Conservation (phyloP, 2,888 invertebrate genomes). For the Agriopis aurantiaria region DNA sequence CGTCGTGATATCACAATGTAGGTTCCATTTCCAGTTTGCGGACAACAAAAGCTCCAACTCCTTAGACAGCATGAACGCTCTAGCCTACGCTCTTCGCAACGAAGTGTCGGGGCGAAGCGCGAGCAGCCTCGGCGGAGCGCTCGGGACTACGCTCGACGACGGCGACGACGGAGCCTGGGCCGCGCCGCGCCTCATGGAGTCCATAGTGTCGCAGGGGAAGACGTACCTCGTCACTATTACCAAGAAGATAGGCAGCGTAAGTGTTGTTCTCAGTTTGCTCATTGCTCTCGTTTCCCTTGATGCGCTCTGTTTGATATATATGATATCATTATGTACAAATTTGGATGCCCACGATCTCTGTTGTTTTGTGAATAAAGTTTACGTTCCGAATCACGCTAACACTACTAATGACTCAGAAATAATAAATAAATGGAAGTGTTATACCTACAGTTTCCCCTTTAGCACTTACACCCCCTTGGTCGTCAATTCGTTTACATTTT, state of each 20-base stretch:
- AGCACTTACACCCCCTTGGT: too few species aligned
- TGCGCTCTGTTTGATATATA: too few species aligned
- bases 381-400: too few species aligned
- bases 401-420: too few species aligned
- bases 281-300: too few species aligned
- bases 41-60: constrained; percentile 73
- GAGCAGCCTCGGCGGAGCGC: constrained; percentile 48
- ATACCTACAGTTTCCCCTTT: too few species aligned
- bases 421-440: too few species aligned
- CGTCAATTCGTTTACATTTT: too few species aligned
- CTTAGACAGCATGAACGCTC: constrained; percentile 66
- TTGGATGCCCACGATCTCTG: too few species aligned
- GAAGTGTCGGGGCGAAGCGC: constrained; percentile 50
- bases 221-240: constrained; percentile 77
- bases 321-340: too few species aligned
- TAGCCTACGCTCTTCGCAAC: constrained; percentile 63
- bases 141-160: constrained; percentile 46
- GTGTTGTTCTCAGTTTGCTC: constrained; percentile 40
- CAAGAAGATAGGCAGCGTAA: constrained; percentile 78
- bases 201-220: constrained; percentile 77
- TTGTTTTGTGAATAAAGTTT: too few species aligned
- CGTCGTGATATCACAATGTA: too few species aligned
- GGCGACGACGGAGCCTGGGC: constrained; percentile 60
- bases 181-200: constrained; percentile 78
- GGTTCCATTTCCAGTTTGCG: constrained; percentile 53